phyloP scores from a whole-genome alignment of 2,888 invertebrate genomes.

The Notodonta dromedarius region DNA sequence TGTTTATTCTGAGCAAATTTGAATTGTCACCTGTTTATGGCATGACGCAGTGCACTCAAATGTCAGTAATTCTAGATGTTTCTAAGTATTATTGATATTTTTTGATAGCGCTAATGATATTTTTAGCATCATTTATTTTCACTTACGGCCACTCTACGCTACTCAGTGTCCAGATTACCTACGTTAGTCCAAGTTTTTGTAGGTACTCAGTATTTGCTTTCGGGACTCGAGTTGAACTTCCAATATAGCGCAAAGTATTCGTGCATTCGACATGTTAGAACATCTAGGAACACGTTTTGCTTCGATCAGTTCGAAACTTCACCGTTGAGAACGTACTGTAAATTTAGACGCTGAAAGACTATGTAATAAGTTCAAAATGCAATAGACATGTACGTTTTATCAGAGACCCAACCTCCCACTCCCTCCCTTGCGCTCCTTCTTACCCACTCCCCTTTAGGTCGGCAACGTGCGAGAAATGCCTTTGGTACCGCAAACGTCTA shows the following conservation, averaged over 20 bases:
- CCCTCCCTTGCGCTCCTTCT: no score
- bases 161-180: constrained; percentile 44
- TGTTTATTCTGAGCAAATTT: no score
- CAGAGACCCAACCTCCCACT: no score
- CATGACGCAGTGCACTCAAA: no score
- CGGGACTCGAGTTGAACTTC: constrained; percentile 73
- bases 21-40: no score
- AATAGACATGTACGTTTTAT: no score
- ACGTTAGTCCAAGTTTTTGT: constrained; percentile 74
- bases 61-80: no score
- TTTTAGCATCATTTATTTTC: neutral
- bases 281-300: constrained; percentile 67
- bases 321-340: constrained; percentile 36
- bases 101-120: neutral
- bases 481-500: no score
- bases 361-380: neutral
- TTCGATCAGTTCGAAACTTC: constrained; percentile 69
- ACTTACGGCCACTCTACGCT: constrained; percentile 40
- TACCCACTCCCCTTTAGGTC: no score
- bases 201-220: constrained; percentile 79
- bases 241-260: constrained; percentile 77
- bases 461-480: no score
- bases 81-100: no score
- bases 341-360: constrained; percentile 28
- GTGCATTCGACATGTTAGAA: constrained; percentile 65